These are phyloP conservation scores for Hirundo rustica DNA, from an alignment of 2,797 vertebrate genomes.

Conservation along the genomic window DNA sequence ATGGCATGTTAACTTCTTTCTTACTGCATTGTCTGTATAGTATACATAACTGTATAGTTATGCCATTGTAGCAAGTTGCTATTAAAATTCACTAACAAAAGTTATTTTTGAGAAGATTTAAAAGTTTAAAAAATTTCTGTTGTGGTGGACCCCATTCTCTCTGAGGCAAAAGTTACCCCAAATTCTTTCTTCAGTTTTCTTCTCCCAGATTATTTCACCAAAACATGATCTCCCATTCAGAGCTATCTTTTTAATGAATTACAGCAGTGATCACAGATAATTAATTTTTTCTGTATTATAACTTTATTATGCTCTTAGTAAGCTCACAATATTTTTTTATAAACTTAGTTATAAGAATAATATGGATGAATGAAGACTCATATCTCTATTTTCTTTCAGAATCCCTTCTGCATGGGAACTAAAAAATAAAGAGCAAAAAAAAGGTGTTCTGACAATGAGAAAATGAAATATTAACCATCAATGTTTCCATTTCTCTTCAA, in stretches of 20 bases:
- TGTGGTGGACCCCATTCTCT: neutral
- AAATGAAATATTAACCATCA: constrained; percentile 22
- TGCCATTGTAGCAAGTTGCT: neutral
- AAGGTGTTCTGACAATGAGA: neutral
- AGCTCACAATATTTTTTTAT: neutral
- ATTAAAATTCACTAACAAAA: neutral
- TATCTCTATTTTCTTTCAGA: constrained; percentile 12
- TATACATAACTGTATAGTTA: neutral
- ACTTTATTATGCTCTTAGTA: neutral
- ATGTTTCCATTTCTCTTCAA: neutral
- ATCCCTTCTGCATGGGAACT: neutral
- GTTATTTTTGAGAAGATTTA: neutral
- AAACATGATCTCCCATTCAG: neutral
- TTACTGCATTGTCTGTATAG: neutral
- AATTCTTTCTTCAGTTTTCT: neutral
- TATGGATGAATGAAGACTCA: neutral
- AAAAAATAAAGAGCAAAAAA: neutral
- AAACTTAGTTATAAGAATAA: neutral
- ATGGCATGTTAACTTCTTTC: neutral
- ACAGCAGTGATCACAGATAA: neutral
- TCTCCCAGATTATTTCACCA: neutral
- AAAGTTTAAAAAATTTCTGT: neutral
- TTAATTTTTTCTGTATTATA: neutral
- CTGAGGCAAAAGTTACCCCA: neutral
- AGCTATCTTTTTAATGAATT: neutral